Base-by-base conservation (phyloP, 2,888 invertebrate genomes). In the Heliconius erato region DNA sequence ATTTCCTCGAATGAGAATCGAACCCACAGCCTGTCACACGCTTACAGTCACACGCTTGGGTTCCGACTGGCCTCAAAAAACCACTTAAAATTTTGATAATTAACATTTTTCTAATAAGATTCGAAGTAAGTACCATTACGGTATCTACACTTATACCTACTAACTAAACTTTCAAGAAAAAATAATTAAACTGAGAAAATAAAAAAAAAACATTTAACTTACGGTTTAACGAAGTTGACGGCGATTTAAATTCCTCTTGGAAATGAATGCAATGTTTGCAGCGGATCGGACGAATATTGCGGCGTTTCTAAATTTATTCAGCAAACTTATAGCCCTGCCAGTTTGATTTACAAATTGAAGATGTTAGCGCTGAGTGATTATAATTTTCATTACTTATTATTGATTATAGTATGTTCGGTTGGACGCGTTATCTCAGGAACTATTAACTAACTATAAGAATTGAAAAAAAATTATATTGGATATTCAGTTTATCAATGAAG, bases 241-340 rank as follows among this genome's bases (percentile, higher is more conserved):
- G 76, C 80, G 79, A 67, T 82, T 84, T 84, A 81, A 84, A 82
- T 82, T 84, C 76, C 76, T 82, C 82, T 84, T 71, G 72, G 80
- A 82, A 84, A 84, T 84, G 82, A 81, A 82, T 82, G 84, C 82
- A 81, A 71, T 84, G 84, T 84, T 84, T 84, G 82, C 80, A 82
- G 71, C 76, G 82, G 82, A 82, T 84, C 82, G 79, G 80, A 79
- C 78, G 78, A 84, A 82, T 79, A 80, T 76, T 84, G 81, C 82
- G 49, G 82, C 74, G 68, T 59, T 82, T 54, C 79, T 59, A 81
- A 80, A 83, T 83, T 84, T 83, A 82, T 84, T 83, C 82, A 26
- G 68, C 74, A 67, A 84, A 84, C 83, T 83, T 81, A 83, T 79
- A 79, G 81, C 72, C n/a, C 44, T 77, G 77, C 35, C 14, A 77